Conservation (phyloP, 1,140 invertebrate species). For the Thaumatotibia leucotreta region DNA sequence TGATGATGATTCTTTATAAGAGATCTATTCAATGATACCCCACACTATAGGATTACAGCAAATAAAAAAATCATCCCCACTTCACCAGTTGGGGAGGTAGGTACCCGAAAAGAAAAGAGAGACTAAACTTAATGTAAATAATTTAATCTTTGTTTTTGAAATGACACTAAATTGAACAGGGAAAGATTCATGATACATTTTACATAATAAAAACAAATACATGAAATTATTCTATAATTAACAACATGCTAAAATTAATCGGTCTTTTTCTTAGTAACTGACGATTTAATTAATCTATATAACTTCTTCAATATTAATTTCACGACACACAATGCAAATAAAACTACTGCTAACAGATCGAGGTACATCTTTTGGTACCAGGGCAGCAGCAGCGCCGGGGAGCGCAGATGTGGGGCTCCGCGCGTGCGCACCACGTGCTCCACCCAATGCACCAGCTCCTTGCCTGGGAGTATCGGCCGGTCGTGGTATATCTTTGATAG, state of each 20-base stretch:
- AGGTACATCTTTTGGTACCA: slow-evolving; percentile 50
- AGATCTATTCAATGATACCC: no score
- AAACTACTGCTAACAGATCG: background rate
- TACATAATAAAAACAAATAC: no score
- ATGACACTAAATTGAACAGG: no score
- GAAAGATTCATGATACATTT: no score
- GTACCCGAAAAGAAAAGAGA: no score
- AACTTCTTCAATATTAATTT: background rate
- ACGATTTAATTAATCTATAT: background rate
- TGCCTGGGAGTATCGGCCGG: background rate
- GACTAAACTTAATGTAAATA: no score
- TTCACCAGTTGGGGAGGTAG: no score
- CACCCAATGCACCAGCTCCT: slow-evolving; percentile 13
- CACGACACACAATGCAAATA: background rate
- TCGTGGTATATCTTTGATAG: slow-evolving; percentile 8
- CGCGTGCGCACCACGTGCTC: background rate
- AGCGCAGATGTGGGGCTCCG: slow-evolving; percentile 66
- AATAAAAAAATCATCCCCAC: no score
- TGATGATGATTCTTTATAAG: no score
- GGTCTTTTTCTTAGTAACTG: background rate
- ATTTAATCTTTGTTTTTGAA: no score
- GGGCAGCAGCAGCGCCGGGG: slow-evolving; percentile 58
- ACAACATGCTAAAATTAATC: background rate
- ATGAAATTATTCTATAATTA: no score
- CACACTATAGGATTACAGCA: no score